Evolutionary conservation across 2,888 invertebrate genomes (phyloP), one percentile per base, ranked within the genome.

Genomic region (Pyrrhosoma nymphula): DNA sequence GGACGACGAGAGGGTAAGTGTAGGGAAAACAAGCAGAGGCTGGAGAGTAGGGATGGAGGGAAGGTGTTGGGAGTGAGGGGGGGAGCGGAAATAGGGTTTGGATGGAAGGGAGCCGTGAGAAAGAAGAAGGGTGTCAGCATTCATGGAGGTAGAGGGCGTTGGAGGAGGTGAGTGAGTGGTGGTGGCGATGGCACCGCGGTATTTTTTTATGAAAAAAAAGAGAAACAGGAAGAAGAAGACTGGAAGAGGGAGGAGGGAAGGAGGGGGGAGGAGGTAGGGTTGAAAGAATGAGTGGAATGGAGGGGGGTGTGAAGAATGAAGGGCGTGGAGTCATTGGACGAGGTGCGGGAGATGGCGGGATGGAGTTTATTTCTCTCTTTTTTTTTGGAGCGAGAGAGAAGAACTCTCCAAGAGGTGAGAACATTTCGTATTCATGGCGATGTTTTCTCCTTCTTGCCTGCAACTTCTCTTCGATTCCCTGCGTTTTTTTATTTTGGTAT

Each of bases 401-500:
- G n/a, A n/a, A 69, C 26, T 69, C 26, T 26, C 69, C 26, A 69
- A n/a, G n/a, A 69, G 69, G 69, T 69, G 69, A 69, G 69, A n/a
- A 69, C 69, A 69, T 69, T 69, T 69, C 26, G 69, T 69, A 69
- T 69, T 69, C 69, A 69, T 69, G 26, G 69, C 69, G n/a, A 69
- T n/a, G 69, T 69, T 69, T 69, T 69, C 69, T 69, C n/a, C 69
- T 69, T 26, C 69, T 69, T 69, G 23, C 69, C 69, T 8, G 69
- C n/a, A n/a, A 69, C 26, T 69, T 69, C 69, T 69, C 69, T 69
- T 69, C 69, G 69, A 69, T 69, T 69, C 26, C 26, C 69, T 26
- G 8, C 69, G 69, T 20, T 69, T 69, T 63, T n/a, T n/a, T n/a
- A n/a, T n/a, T 63, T 69, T 69, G 26, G 26, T n/a, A 8, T n/a